phyloP scores from a whole-genome alignment of 2,113 vertebrate species.

The Halichoeres trimaculatus region DNA sequence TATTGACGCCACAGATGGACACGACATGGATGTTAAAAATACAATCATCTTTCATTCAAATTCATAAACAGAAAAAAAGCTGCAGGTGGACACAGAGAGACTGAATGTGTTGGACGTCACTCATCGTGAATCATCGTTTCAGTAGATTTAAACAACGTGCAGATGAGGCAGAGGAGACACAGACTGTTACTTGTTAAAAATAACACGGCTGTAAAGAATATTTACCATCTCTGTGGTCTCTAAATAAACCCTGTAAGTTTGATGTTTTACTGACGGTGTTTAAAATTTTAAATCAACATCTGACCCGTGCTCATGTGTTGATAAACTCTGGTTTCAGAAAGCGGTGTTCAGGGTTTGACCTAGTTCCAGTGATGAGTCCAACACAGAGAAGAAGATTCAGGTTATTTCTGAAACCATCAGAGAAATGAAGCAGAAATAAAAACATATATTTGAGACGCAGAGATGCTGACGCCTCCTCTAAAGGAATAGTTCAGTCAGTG shows the following conservation, averaged over 20 bases:
- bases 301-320: too few relatives aligned
- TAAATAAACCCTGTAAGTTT: not conserved
- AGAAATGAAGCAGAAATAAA: too few relatives aligned
- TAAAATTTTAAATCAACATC: too few relatives aligned
- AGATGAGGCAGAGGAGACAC: not conserved
- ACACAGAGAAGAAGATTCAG: not conserved
- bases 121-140: not conserved
- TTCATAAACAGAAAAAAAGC: not conserved
- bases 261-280: too few relatives aligned
- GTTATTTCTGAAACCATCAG: too few relatives aligned
- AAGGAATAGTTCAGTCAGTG: too few relatives aligned
- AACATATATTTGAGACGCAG: too few relatives aligned
- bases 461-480: too few relatives aligned
- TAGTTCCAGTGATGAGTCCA: not conserved
- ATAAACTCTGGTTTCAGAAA: not conserved
- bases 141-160: not conserved
- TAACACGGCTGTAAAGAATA: not conserved
- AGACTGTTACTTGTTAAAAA: not conserved
- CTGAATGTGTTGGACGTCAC: not conserved
- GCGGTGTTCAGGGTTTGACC: not conserved
- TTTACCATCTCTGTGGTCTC: not conserved
- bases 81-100: not conserved
- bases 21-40: not conserved
- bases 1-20: slow-evolving; percentile 24
- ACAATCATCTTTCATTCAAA: accelerated